A percentile compares a stretch with the other conserved stretches of the same genome.
Evolutionary conservation across 1,140 invertebrate genomes (phyloP).

Genomic region (Drosophila sucinea): DNA sequence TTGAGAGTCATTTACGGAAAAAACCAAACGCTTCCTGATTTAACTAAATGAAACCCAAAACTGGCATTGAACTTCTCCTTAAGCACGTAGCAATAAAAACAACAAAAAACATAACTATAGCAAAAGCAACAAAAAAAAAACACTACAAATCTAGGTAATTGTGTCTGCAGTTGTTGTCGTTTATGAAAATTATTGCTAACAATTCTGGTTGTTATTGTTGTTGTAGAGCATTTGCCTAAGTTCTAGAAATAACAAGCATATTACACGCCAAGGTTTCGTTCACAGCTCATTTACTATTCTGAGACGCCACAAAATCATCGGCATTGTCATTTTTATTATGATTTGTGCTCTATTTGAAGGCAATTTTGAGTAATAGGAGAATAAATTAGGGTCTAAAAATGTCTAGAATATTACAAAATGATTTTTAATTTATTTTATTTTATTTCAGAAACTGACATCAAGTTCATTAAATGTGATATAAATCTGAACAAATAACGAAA

Average conservation of each 20-base stretch:
- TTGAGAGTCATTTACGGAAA: background rate
- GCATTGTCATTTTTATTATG: constrained; percentile 34
- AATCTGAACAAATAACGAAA: too few relatives aligned
- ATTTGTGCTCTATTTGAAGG: constrained; percentile 41
- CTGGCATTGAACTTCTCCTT: constrained; percentile 59
- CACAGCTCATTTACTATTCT: constrained; percentile 65
- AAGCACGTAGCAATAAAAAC: constrained; percentile 36
- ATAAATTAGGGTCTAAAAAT: constrained; percentile 11
- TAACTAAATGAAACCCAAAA: constrained; percentile 21
- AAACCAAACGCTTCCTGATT: constrained; percentile 57
- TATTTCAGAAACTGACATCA: too few relatives aligned
- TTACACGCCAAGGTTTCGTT: constrained; percentile 56
- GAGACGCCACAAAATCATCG: constrained; percentile 44
- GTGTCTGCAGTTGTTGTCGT: constrained; percentile 50
- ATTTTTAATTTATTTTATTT: constrained; percentile 1
- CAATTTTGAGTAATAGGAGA: constrained; percentile 8
- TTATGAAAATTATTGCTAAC: constrained; percentile 64
- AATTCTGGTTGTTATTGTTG: constrained; percentile 12
- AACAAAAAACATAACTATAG: constrained; percentile 32
- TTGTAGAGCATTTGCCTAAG: constrained; percentile 37
- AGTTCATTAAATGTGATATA: too few relatives aligned
- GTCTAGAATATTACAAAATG: constrained; percentile 2
- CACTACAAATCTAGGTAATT: constrained; percentile 71
- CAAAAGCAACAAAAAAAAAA: constrained; percentile 33
- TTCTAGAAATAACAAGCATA: constrained; percentile 62